These are phyloP conservation scores for Monopis laevigella DNA, from an alignment of 2,888 invertebrate species.

Conservation along the genomic window DNA sequence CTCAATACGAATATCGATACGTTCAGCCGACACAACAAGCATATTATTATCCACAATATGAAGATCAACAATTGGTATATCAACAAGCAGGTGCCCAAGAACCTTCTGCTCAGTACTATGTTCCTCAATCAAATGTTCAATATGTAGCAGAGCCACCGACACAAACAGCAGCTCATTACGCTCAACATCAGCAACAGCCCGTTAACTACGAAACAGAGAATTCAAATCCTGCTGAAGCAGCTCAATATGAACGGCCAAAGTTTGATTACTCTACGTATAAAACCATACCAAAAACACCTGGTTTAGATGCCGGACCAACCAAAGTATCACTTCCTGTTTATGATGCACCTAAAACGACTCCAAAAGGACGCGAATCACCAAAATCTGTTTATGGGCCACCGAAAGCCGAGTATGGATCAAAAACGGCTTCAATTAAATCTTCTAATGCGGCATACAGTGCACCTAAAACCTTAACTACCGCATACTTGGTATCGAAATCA, in stretches of 20 bases:
- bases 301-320: slow-evolving; percentile 18
- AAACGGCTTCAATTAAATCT: slow-evolving; percentile 2
- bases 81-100: slow-evolving; percentile 27
- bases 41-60: slow-evolving; percentile 31
- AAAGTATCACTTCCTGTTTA: slow-evolving; percentile 24
- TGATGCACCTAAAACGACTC: slow-evolving; percentile 14
- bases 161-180: slow-evolving; percentile 1
- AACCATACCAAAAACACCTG: slow-evolving; percentile 16
- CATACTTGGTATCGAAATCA: not conserved
- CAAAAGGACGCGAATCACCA: slow-evolving; percentile 3
- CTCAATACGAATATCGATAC: slow-evolving; percentile 44
- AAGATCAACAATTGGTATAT: slow-evolving; percentile 26
- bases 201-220: not conserved
- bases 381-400: slow-evolving; percentile 1
- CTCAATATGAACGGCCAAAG: not conserved
- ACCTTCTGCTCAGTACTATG: not conserved
- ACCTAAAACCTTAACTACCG: not conserved
- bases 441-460: not conserved
- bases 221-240: too few relatives aligned
- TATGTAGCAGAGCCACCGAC: not conserved
- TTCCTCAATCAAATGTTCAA: slow-evolving; percentile 1
- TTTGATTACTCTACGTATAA: slow-evolving; percentile 2
- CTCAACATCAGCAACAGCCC: not conserved
- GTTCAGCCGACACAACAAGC: slow-evolving; percentile 21
- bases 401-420: not conserved